Evolutionary conservation across 1,140 invertebrate species (phyloP).

Genomic region (Nebria ingens): DNA sequence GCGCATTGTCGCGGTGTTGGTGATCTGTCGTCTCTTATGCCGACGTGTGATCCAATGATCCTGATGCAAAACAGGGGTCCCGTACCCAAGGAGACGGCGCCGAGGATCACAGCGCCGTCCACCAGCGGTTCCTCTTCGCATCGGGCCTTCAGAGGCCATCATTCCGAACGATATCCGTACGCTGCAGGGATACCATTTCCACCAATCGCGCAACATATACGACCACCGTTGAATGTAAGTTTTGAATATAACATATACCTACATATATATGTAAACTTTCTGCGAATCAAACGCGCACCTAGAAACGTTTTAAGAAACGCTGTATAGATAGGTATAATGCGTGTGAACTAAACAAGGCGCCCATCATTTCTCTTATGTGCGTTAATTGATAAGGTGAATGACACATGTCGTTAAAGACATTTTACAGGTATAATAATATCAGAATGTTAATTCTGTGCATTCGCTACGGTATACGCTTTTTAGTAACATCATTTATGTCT

Average conservation of each 20-base stretch:
- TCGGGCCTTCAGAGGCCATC: background rate
- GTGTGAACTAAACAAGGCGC: background rate
- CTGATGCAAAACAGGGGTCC: conserved; percentile 3
- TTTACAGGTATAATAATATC: conserved; percentile 6
- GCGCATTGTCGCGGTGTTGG: background rate
- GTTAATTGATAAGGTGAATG: conserved; percentile 2
- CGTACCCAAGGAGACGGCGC: background rate
- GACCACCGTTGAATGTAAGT: conserved; percentile 1
- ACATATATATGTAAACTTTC: no score
- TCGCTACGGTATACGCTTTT: conserved; percentile 4
- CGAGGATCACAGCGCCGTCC: background rate
- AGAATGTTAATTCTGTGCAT: conserved; percentile 3
- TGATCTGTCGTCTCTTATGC: background rate
- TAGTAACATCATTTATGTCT: background rate
- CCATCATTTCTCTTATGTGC: background rate
- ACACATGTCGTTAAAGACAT: conserved; percentile 1
- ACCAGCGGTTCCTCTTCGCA: background rate
- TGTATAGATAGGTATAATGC: no score
- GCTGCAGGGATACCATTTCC: background rate
- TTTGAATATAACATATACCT: background rate
- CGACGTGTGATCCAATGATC: conserved; percentile 4
- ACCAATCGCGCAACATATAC: background rate
- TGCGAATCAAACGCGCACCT: no score
- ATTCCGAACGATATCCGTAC: background rate
- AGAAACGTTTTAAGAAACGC: no score